Evolutionary conservation across 2,888 invertebrate species (phyloP).

Genomic region (Bruchidius siliquastri): DNA sequence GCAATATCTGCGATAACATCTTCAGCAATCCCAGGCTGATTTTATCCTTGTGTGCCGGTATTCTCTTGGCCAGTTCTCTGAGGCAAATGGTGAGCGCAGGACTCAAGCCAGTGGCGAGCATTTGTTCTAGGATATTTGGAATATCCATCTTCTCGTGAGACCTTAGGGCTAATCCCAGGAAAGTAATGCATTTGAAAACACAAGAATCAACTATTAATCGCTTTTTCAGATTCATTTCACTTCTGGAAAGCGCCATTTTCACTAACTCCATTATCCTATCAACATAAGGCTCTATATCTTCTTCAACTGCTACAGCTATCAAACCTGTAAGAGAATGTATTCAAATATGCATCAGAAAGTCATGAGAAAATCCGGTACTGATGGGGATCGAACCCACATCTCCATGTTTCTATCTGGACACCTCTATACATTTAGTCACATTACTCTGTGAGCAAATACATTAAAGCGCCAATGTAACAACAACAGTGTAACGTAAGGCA

Average conservation of each 20-base stretch:
- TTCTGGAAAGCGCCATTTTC: slow-evolving; percentile 53
- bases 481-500: too few species aligned
- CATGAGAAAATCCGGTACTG: too few species aligned
- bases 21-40: slow-evolving; percentile 90
- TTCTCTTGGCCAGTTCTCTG: slow-evolving; percentile 78
- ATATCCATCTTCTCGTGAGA: slow-evolving; percentile 73
- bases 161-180: slow-evolving; percentile 81
- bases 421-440: too few species aligned
- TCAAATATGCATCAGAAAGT: too few species aligned
- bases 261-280: slow-evolving; percentile 79
- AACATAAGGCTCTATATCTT: slow-evolving; percentile 74
- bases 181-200: slow-evolving; percentile 89
- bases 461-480: too few species aligned
- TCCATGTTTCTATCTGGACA: too few species aligned
- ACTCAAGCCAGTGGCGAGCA: slow-evolving; percentile 89
- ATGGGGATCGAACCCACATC: too few species aligned
- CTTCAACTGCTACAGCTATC: slow-evolving; percentile 82
- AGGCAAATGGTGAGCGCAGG: slow-evolving; percentile 87
- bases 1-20: slow-evolving; percentile 84
- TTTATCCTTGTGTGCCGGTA: slow-evolving; percentile 81
- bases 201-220: slow-evolving; percentile 74
- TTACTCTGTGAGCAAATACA: too few species aligned
- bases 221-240: slow-evolving; percentile 74
- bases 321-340: slow-evolving; percentile 43
- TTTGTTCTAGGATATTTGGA: slow-evolving; percentile 79